A percentile compares a stretch with the other conserved stretches of the same genome.
These are phyloP conservation scores for Squalus acanthias DNA, from an alignment of 2,797 vertebrate species.

Conservation along the genomic window DNA sequence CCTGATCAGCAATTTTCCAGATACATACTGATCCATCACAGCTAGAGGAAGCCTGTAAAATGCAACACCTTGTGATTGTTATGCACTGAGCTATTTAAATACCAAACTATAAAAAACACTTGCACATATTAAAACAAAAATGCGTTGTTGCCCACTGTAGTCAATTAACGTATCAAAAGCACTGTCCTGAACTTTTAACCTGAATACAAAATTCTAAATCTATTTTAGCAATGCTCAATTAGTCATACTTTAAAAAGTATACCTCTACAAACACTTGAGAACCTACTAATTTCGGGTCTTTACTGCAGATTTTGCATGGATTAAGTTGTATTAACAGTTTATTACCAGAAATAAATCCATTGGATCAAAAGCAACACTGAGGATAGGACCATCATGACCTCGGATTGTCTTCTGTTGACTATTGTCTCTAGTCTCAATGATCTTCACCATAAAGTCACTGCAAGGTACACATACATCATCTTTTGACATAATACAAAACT, in stretches of 20 bases:
- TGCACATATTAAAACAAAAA: neutral
- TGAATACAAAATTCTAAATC: neutral
- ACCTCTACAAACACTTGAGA: neutral
- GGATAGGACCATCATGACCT: slow-evolving; percentile 83
- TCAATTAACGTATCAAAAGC: neutral
- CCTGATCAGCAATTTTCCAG: slow-evolving; percentile 86
- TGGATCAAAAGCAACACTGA: slow-evolving; percentile 89
- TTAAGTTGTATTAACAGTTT: neutral
- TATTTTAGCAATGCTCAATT: neutral
- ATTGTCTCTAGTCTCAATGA: slow-evolving; percentile 82
- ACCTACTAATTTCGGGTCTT: too few relatives aligned
- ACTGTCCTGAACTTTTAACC: neutral
- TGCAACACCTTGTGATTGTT: neutral
- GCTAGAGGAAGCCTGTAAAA: slow-evolving; percentile 76
- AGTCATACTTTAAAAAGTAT: neutral
- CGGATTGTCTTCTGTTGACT: slow-evolving; percentile 86
- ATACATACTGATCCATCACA: slow-evolving; percentile 89
- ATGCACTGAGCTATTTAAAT: neutral
- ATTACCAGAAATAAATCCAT: slow-evolving; percentile 79
- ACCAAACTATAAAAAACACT: neutral
- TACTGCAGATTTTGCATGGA: neutral
- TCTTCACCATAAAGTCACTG: slow-evolving; percentile 92
- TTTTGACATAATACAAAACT: slow-evolving; percentile 7
- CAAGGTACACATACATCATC: neutral
- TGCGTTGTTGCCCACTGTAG: too few relatives aligned